Percentiles rank a stretch among this genome's conserved stretches.
phyloP scores from a whole-genome alignment of 1,140 invertebrate genomes.

The Drosophila aff. region DNA sequence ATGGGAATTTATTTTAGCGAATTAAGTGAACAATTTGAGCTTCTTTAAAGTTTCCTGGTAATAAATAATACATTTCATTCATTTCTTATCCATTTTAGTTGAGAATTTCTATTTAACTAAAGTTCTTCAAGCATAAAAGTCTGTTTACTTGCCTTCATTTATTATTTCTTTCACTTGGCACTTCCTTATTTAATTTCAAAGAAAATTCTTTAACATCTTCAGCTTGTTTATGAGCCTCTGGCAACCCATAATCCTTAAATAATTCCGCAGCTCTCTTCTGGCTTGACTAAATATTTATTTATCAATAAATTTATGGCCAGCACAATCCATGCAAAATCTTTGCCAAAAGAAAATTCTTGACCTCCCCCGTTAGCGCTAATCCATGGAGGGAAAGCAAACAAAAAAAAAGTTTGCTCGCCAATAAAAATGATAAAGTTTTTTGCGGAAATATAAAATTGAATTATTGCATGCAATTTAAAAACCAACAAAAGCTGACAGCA shows the following conservation, averaged over 20 bases:
- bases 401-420: constrained; percentile 52
- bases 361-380: constrained; percentile 33
- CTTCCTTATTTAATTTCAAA: background rate
- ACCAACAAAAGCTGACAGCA: constrained; percentile 80
- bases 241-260: constrained; percentile 1
- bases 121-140: too few species aligned
- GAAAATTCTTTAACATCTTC: background rate
- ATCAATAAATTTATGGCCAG: constrained; percentile 24
- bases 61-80: background rate
- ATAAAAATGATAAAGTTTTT: constrained; percentile 81
- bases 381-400: constrained; percentile 4
- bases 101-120: background rate
- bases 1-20: background rate
- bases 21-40: background rate
- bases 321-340: constrained; percentile 41
- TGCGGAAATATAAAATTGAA: constrained; percentile 85
- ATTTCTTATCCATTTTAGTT: background rate
- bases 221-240: background rate
- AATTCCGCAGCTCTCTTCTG: constrained; percentile 6
- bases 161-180: background rate
- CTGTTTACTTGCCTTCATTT: background rate
- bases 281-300: constrained; percentile 36
- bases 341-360: constrained; percentile 38
- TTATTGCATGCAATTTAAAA: constrained; percentile 84
- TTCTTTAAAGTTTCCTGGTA: background rate